Evolutionary conservation across 2,797 vertebrate species (phyloP).

Genomic region (Sebastes taczanowskii): DNA sequence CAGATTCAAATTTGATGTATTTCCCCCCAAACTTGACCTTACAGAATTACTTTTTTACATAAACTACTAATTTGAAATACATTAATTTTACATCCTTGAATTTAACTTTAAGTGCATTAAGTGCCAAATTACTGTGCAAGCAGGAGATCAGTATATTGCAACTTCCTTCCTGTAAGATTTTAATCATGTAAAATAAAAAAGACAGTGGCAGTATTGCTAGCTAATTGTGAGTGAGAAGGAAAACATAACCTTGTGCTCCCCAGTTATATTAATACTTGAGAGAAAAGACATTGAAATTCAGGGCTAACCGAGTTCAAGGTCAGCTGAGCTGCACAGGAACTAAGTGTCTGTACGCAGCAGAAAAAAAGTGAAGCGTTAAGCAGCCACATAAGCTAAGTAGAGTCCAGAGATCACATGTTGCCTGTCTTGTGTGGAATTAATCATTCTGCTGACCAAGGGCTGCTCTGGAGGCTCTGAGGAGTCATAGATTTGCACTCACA

Average conservation of each 20-base stretch:
- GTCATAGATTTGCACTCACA: slow-evolving; percentile 32
- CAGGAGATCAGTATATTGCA: not conserved
- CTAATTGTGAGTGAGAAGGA: not conserved
- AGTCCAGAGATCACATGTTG: slow-evolving; percentile 78
- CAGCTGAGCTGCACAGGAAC: slow-evolving; percentile 54
- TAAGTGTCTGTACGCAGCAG: slow-evolving; percentile 56
- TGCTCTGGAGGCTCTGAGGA: slow-evolving; percentile 19
- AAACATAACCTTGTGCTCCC: not conserved
- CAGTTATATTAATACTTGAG: not conserved
- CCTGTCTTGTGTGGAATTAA: slow-evolving; percentile 65
- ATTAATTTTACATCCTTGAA: not conserved
- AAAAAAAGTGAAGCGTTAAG: slow-evolving; percentile 73
- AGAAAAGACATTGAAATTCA: not conserved
- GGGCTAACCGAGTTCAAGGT: slow-evolving; percentile 49
- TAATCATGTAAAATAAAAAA: not conserved
- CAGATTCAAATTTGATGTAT: not conserved
- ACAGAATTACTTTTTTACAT: not conserved
- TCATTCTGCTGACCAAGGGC: slow-evolving; percentile 74
- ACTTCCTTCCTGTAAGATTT: not conserved
- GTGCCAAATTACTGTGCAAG: not conserved
- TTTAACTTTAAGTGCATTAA: not conserved
- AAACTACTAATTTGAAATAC: not conserved
- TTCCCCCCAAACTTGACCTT: not conserved
- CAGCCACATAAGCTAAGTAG: slow-evolving; percentile 61
- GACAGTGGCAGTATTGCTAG: not conserved